Conservation (phyloP, 2,113 vertebrate genomes). For the Salvelinus fontinalis region DNA sequence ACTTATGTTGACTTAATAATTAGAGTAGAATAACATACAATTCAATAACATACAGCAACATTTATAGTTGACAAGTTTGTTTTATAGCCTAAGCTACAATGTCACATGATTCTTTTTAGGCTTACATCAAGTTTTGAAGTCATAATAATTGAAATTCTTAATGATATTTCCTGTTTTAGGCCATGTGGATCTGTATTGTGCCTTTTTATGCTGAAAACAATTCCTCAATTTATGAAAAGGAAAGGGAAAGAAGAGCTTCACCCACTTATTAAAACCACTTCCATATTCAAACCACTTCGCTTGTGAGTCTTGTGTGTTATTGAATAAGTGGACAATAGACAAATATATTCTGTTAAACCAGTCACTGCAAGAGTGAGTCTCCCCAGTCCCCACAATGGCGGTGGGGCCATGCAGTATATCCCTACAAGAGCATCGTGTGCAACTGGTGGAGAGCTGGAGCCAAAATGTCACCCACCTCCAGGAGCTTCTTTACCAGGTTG, state of each 20-base stretch:
- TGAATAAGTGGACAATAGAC: not conserved
- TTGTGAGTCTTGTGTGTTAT: not conserved
- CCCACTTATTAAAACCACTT: not conserved
- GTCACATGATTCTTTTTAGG: no score
- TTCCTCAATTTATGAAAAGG: no score
- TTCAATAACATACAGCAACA: no score
- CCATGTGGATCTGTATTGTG: no score
- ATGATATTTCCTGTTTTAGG: no score
- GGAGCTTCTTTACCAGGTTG: slow-evolving; percentile 31
- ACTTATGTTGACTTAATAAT: no score
- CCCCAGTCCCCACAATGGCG: not conserved
- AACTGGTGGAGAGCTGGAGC: slow-evolving; percentile 53
- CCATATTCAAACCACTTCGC: not conserved
- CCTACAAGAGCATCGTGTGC: slow-evolving; percentile 38
- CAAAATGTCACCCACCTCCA: slow-evolving; percentile 32
- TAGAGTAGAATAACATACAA: no score
- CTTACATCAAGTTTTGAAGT: no score
- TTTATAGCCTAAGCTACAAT: no score
- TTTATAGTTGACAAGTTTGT: no score
- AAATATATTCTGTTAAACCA: not conserved
- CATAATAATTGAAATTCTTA: no score
- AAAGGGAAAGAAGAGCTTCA: not conserved
- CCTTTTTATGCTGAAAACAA: not conserved
- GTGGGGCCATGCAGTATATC: slow-evolving; percentile 20
- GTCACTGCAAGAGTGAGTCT: not conserved